These are phyloP conservation scores for Chrysodeixis includens DNA, from an alignment of 2,888 invertebrate genomes.

Conservation along the genomic window DNA sequence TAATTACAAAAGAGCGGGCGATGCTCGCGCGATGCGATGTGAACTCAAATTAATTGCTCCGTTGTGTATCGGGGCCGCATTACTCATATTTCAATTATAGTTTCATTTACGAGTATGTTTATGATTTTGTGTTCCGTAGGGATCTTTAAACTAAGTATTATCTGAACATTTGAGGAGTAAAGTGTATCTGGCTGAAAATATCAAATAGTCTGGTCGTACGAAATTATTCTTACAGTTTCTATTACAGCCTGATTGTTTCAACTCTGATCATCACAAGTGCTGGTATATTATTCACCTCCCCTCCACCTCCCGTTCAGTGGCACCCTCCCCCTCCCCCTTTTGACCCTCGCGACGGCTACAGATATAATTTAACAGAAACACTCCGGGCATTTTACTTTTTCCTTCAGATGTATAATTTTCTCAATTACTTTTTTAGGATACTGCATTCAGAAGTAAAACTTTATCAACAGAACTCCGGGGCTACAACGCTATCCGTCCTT, in stretches of 20 bases:
- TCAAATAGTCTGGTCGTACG: too few species aligned
- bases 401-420: constrained; percentile 17
- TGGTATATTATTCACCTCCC: constrained; percentile 1
- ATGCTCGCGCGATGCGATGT: neutral
- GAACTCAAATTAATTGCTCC: constrained; percentile 18
- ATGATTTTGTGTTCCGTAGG: neutral
- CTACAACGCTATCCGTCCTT: too few species aligned
- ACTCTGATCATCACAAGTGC: constrained; percentile 9
- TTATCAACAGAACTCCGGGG: too few species aligned
- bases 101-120: neutral
- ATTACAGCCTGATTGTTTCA: neutral
- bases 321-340: neutral
- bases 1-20: constrained; percentile 41
- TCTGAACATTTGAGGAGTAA: too few species aligned
- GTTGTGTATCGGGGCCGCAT: neutral
- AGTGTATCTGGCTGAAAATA: too few species aligned
- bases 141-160: neutral
- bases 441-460: neutral
- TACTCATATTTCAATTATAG: constrained; percentile 3
- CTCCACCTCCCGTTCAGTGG: neutral
- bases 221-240: too few species aligned
- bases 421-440: constrained; percentile 16
- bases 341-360: constrained; percentile 12
- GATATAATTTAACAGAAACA: constrained; percentile 30
- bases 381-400: constrained; percentile 17